A percentile compares a stretch with the other conserved stretches of the same genome.
Evolutionary conservation across 1,140 invertebrate species (phyloP).

Genomic region (Oedothorax gibbosus): DNA sequence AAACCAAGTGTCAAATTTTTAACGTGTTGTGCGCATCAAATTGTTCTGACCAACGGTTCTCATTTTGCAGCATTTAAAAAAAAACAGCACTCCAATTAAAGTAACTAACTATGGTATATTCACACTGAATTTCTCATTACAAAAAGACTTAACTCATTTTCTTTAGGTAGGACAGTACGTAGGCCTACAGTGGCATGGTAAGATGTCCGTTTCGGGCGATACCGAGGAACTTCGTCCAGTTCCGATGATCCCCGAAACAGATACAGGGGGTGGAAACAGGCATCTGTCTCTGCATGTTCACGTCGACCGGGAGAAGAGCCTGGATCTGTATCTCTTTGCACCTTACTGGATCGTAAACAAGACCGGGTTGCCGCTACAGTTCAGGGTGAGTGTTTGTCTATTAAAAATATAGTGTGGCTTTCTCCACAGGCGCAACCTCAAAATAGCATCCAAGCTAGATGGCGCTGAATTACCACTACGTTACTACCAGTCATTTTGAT

Average conservation of each 20-base stretch:
- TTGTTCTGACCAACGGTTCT: too few species aligned
- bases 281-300: slow-evolving; percentile 77
- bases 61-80: too few species aligned
- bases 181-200: slow-evolving; percentile 78
- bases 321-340: slow-evolving; percentile 79
- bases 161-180: slow-evolving; percentile 75
- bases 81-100: too few species aligned
- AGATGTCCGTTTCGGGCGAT: slow-evolving; percentile 77
- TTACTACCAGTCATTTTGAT: too few species aligned
- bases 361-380: slow-evolving; percentile 80
- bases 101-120: too few species aligned
- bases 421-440: too few species aligned
- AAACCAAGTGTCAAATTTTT: too few species aligned
- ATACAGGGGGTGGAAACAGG: slow-evolving; percentile 76
- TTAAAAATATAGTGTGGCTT: neutral
- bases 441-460: too few species aligned
- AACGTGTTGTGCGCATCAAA: too few species aligned
- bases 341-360: slow-evolving; percentile 95
- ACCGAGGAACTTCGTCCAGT: slow-evolving; percentile 75
- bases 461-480: too few species aligned
- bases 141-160: neutral
- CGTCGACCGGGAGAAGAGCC: slow-evolving; percentile 74
- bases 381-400: slow-evolving; percentile 74
- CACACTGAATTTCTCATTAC: too few species aligned
- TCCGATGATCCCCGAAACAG: slow-evolving; percentile 75